Base-by-base conservation (phyloP, 2,888 invertebrate species). In the Pandemis heparana region DNA sequence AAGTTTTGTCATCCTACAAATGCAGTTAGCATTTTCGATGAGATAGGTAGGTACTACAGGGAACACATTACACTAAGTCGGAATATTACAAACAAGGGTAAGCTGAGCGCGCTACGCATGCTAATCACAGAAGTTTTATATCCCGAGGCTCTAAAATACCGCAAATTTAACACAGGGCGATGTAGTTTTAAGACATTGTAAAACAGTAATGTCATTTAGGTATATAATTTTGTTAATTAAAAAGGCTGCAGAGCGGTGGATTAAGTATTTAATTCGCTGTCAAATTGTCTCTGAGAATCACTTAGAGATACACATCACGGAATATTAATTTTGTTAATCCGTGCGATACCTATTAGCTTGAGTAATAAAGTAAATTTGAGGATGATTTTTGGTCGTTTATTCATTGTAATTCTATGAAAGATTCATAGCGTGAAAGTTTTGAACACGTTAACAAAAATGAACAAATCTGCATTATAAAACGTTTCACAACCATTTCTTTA, bases 121-220 rank as follows among this genome's bases (percentile, higher is more conserved):
- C 82, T 83, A 85, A 84, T 85, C 72, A 79, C 76, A 79, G 79
- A 81, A 80, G 78, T 81, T 80, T 82, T 79, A 77, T 77, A 77
- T 77, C 73, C 75, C 75, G 64, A 56, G 9, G 39, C 38, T 70
- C 66, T 32, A 70, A 75, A 23, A 63, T 65, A 46, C 66, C 48
- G 18, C 66, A 48, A 61, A 51, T 60, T 71, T 60, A 18, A 46
- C 66, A 56, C 39, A 16, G 51, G 46, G 23, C 53, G 23, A 56
- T 23, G 56, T 56, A 39, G 8, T 32, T 64, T 9, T 12, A 14
- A 48, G 12, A 43, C 32, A 14, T 43, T 18, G 32, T 53, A 41
- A n/a, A 16, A 43, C 43, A 43, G 0, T 32, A 32, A 32, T 32
- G 23, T 32, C 2, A 32, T 32, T n/a, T n/a, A n/a, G n/a, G 23